phyloP scores from a whole-genome alignment of 2,797 vertebrate genomes.

The Taeniopygia guttata region DNA sequence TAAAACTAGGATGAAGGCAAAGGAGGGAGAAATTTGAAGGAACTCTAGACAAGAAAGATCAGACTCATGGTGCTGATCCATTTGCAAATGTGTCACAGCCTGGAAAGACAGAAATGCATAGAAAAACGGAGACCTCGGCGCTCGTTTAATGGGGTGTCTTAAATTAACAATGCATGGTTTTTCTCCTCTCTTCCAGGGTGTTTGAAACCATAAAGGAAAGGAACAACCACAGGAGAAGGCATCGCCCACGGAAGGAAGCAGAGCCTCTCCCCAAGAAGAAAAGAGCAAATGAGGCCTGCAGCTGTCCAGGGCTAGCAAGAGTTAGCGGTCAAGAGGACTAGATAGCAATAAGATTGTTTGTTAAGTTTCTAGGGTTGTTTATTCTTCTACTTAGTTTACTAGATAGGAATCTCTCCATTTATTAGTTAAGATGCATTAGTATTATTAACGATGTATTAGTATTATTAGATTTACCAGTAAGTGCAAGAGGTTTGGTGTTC shows the following conservation, averaged over 20 bases:
- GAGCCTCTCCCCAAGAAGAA: not conserved
- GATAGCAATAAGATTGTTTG: not conserved
- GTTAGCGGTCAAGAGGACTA: not conserved
- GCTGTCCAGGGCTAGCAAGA: no score
- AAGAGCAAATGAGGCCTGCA: not conserved
- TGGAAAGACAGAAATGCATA: not conserved
- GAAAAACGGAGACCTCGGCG: rapidly evolving
- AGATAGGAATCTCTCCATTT: not conserved
- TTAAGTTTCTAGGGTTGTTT: rapidly evolving
- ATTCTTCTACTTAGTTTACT: not conserved
- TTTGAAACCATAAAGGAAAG: not conserved
- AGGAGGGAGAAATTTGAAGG: not conserved
- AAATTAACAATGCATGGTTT: not conserved
- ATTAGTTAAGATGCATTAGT: not conserved
- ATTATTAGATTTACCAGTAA: no score
- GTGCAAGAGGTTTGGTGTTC: not conserved
- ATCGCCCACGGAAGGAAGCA: not conserved
- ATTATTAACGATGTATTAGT: no score
- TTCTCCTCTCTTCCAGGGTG: not conserved
- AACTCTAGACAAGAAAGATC: no score
- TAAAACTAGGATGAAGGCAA: not conserved
- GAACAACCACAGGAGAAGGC: not conserved
- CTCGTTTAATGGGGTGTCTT: no score
- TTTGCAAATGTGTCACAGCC: not conserved
- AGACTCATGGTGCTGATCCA: no score